Conservation (phyloP, 2,888 invertebrate genomes). For the Calliphora vomitoria region DNA sequence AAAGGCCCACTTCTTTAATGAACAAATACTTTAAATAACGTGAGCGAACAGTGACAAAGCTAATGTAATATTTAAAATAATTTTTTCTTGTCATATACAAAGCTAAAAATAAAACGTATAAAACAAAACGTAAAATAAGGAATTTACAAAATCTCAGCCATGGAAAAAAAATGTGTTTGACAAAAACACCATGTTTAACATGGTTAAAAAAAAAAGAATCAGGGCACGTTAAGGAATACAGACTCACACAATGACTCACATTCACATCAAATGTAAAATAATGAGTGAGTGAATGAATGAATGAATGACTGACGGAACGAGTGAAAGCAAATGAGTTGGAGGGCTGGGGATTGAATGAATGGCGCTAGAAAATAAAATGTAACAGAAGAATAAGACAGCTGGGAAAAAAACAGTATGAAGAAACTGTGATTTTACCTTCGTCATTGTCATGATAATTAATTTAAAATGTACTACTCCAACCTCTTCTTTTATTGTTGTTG, state of each 20-base stretch:
- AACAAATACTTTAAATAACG: constrained; percentile 41
- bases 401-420: constrained; percentile 9
- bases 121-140: constrained; percentile 17
- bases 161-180: constrained; percentile 38
- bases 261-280: constrained; percentile 37
- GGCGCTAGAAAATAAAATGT: background rate
- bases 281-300: constrained; percentile 32
- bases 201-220: constrained; percentile 6
- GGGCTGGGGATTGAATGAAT: background rate
- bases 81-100: constrained; percentile 36
- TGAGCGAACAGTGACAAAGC: constrained; percentile 37
- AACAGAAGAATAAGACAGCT: constrained; percentile 16
- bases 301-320: background rate
- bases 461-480: constrained; percentile 55
- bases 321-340: background rate
- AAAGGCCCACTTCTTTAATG: constrained; percentile 29
- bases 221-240: background rate
- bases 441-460: constrained; percentile 70
- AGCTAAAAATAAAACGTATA: background rate
- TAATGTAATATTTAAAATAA: constrained; percentile 54
- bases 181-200: constrained; percentile 66
- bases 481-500: constrained; percentile 2
- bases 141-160: constrained; percentile 51
- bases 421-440: constrained; percentile 66
- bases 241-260: background rate